phyloP scores from a whole-genome alignment of 35 echinoderm and acorn worm species.

The Eucidaris tribuloides region DNA sequence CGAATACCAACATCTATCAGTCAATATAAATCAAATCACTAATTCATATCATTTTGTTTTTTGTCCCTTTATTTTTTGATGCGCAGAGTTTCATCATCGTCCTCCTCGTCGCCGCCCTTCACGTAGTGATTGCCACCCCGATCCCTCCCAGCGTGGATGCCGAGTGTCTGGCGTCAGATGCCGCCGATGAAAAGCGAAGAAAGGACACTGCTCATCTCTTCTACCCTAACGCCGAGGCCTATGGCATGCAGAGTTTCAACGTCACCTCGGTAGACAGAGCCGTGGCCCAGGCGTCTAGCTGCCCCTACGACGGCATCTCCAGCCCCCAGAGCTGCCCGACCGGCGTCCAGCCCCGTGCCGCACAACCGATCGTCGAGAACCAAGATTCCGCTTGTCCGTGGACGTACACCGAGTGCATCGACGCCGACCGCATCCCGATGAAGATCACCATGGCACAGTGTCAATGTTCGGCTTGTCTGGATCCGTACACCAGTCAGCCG shows the following conservation, averaged over 20 bases:
- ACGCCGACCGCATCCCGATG: conserved; percentile 20
- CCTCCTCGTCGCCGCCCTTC: no score
- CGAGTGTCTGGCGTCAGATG: background rate
- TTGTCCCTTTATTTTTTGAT: no score
- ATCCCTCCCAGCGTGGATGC: no score
- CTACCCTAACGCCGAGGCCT: conserved; percentile 3
- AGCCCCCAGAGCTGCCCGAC: background rate
- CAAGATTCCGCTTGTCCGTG: background rate
- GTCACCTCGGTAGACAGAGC: background rate
- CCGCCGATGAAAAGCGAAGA: background rate
- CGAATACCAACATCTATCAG: no score
- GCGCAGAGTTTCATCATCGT: no score
- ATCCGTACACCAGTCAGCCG: background rate
- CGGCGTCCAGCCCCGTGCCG: background rate
- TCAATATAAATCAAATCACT: no score
- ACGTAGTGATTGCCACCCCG: no score
- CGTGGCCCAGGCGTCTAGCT: background rate
- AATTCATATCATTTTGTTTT: no score
- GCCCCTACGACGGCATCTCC: background rate
- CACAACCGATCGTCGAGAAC: background rate
- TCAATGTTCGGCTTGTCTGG: conserved; percentile 16
- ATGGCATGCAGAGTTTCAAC: conserved; percentile 6
- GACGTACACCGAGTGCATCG: conserved; percentile 13
- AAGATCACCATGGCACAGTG: conserved; percentile 11
- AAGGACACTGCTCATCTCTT: background rate